Evolutionary conservation across 2,797 vertebrate species (phyloP), one percentile per base, ranked within the genome.

Genomic region (Danio tinwini): DNA sequence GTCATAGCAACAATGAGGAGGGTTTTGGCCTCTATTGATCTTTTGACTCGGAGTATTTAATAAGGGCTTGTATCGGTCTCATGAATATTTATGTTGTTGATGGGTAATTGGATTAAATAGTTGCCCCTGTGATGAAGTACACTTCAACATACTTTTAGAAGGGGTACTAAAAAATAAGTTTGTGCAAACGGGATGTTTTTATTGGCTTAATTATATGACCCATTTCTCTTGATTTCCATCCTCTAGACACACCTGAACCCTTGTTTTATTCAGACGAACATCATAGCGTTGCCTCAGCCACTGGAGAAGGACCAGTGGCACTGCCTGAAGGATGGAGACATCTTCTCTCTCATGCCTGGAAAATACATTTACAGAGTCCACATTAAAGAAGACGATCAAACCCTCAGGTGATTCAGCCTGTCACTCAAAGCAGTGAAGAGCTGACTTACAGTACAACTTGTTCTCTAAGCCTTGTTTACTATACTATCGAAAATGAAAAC

Each of bases 181-280:
- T 47, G 2, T 47, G 45, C 5, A 7, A 12, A 47, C 45, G 7
- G 45, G 45, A 47, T 7, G 7, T 47, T 12, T 5, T 47, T 7
- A 47, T 7, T 12, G 47, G 12, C 45, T 7, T 47, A 47, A 47
- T 47, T 47, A 47, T 47, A 5, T 47, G 45, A n/a, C n/a, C n/a
- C 2, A 8, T 69, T 69, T 4, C 3, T 49, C 59, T 53, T 58
- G 6, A 10, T 40, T 6, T 72, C 19, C 5, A 11, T 52, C 13
- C 14, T 65, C 68, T 87, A 97, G 95, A 92, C 89, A 19, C 95
- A 97, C 64, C 42, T 91, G 81, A 96, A 96, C 88, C 95, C 95
- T 0, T 96, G 95, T 84, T 97, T 96, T 76, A 65, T 93, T 45
- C 95, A 91, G 86, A 85, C 91, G 0, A 88, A 89, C 5, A 83